Base-by-base conservation (phyloP, 2,113 vertebrate genomes). In the Malurus alboscapulatus region DNA sequence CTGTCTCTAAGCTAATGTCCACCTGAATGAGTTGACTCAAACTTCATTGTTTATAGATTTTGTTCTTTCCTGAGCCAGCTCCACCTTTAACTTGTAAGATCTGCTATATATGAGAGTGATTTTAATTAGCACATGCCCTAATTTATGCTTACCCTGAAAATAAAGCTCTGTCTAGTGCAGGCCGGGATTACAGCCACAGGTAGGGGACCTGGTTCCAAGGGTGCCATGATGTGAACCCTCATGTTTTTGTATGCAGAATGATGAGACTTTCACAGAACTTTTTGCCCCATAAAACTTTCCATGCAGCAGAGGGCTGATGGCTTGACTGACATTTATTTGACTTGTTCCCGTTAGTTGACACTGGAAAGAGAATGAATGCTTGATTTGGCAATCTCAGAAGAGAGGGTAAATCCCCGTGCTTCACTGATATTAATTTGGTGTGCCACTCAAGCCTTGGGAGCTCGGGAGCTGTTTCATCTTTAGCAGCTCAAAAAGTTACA, bases 401-500 rank as follows among this genome's bases (percentile, higher is more conserved):
- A 72, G 61, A 91, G 66, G 44, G 36, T 71, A 89, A 87, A 91
- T 95, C 93, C 84, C 95, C 75, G 30, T 75, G 94, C 87, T 89
- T 91, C 40, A 6, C 61, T 75, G 69, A 75, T 87, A 68, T 8
- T 95, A 92, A 94, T 95, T 87, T 87, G 94, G 57, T 0, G 0
- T 91, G 89, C 84, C 74, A 53, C 65, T 95, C 69, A 87, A 81
- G 81, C 71, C 77, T 87, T 77, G 73, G 91, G 69, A 94, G 59
- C 68, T 92, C 6, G 1, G 89, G 91, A 95, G 66, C 84, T 48
- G 38, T 82, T 91, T 94, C 87, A 82, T 95, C 93, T 73, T 84
- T 92, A 84, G 91, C 81, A 94, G 78, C 84, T 95, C 81, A 61
- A 2, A 78, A 94, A 93, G 87, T 89, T 94, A 89, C 74, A 48